Percentiles rank a stretch among this genome's conserved stretches.
phyloP scores from a whole-genome alignment of 2,113 vertebrate species.

The Prunella himalayana region DNA sequence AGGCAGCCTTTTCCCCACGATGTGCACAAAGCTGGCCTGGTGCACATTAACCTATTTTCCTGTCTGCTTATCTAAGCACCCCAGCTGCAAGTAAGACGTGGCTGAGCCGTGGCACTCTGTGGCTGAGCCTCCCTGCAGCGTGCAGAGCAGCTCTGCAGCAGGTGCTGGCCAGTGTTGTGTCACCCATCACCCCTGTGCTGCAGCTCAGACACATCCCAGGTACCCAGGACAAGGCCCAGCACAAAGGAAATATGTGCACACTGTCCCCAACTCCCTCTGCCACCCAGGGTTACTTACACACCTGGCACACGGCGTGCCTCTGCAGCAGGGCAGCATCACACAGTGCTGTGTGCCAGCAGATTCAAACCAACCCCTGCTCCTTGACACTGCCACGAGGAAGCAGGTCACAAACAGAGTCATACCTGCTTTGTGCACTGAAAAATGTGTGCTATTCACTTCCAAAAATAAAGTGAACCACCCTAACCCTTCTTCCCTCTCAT shows the following conservation, averaged over 20 bases:
- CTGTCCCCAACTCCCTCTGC: neutral
- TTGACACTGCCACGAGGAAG: neutral
- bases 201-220: neutral
- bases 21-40: neutral
- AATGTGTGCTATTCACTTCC: neutral
- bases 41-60: neutral
- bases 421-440: neutral
- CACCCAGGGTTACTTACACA: neutral
- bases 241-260: neutral
- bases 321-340: neutral
- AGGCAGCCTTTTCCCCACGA: neutral
- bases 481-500: neutral
- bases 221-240: neutral
- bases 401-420: constrained; percentile 11
- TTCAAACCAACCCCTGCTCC: neutral
- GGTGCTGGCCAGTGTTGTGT: neutral
- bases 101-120: fast-evolving
- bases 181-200: neutral
- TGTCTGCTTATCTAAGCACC: neutral
- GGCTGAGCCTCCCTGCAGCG: fast-evolving
- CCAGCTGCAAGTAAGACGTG: neutral
- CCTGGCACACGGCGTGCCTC: neutral
- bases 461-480: constrained; percentile 13
- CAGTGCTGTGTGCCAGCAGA: neutral
- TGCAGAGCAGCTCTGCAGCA: neutral